These are phyloP conservation scores for Ceratotherium simum DNA, from an alignment of 2,113 vertebrate genomes.

Conservation along the genomic window DNA sequence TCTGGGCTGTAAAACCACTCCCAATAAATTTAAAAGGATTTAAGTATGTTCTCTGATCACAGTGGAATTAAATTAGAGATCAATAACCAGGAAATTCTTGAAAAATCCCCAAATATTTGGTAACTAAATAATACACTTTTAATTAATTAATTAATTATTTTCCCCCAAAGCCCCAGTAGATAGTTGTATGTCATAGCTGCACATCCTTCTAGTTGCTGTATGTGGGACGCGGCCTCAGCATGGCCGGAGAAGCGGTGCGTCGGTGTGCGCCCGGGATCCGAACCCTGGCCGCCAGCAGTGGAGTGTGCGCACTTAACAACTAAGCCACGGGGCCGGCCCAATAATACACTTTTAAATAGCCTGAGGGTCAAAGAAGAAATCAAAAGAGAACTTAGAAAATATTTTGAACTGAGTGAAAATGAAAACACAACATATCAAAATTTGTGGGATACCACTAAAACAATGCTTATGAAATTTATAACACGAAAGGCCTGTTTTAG, in stretches of 20 bases:
- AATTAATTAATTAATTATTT: too few relatives aligned
- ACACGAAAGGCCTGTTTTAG: background rate
- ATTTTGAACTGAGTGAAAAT: background rate
- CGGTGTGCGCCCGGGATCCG: too few relatives aligned
- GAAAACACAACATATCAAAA: background rate
- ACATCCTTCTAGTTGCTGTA: too few relatives aligned
- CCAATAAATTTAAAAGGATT: background rate
- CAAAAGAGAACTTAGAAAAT: background rate
- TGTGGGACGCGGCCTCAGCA: too few relatives aligned
- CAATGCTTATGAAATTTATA: background rate
- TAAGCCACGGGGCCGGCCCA: too few relatives aligned
- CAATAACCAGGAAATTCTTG: background rate
- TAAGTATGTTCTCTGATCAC: background rate
- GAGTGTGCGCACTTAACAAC: too few relatives aligned
- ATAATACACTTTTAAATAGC: background rate
- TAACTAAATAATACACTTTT: background rate
- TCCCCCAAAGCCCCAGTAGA: too few relatives aligned
- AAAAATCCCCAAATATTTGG: background rate
- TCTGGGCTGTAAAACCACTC: background rate
- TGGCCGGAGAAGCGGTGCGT: too few relatives aligned
- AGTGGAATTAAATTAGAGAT: background rate
- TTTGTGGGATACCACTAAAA: background rate
- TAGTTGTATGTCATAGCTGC: too few relatives aligned
- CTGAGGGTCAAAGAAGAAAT: background rate
- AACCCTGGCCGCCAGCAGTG: too few relatives aligned